Evolutionary conservation across 2,113 vertebrate genomes (phyloP).

Genomic region (Tupaia chinensis): DNA sequence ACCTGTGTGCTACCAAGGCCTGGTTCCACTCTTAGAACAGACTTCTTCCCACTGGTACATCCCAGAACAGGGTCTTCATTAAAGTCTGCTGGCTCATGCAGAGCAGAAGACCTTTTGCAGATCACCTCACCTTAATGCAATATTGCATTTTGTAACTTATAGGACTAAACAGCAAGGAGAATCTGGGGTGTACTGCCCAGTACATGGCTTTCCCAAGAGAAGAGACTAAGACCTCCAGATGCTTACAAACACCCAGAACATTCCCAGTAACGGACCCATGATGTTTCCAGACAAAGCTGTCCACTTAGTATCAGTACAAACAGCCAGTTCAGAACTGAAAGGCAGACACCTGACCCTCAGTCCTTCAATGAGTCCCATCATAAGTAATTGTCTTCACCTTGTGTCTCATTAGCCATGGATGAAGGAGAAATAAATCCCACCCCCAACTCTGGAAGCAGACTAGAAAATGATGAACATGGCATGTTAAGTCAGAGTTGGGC

Average conservation of each 20-base stretch:
- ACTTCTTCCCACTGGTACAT: rapidly evolving
- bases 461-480: not conserved
- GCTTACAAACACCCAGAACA: not conserved
- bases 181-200: too few relatives aligned
- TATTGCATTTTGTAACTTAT: rapidly evolving
- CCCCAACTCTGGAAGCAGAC: not conserved
- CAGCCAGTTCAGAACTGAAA: not conserved
- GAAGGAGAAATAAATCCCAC: not conserved
- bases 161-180: not conserved
- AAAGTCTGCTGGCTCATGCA: too few relatives aligned
- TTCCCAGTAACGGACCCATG: rapidly evolving
- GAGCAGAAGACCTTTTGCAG: too few relatives aligned
- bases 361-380: too few relatives aligned
- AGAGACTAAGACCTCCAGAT: not conserved
- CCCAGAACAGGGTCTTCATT: not conserved
- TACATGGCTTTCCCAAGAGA: not conserved
- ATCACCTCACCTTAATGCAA: too few relatives aligned
- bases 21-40: rapidly evolving
- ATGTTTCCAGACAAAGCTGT: not conserved
- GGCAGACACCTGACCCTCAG: not conserved
- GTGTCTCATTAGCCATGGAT: not conserved
- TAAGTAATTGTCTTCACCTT: not conserved
- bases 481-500: not conserved
- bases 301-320: not conserved
- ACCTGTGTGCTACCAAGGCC: too few relatives aligned